A percentile compares a stretch with the other conserved stretches of the same genome.
Evolutionary conservation across 2,797 vertebrate species (phyloP).

Genomic region (Poeciliopsis paucimaculata): DNA sequence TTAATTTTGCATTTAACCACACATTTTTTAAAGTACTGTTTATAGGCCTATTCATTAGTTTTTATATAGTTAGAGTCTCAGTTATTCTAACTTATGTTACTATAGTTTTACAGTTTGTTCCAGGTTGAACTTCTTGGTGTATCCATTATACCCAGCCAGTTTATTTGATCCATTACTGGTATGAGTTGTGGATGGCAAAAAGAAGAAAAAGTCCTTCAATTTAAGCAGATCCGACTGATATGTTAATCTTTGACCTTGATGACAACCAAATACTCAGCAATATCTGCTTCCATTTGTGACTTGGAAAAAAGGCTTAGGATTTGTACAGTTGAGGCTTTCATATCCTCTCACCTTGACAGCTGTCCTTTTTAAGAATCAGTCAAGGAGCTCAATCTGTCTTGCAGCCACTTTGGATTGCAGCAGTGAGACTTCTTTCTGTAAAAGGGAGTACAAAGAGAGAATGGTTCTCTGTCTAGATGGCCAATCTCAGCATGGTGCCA

Average conservation of each 20-base stretch:
- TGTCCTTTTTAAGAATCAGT: constrained; percentile 6
- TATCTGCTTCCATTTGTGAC: neutral
- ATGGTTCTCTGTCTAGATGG: neutral
- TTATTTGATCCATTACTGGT: neutral
- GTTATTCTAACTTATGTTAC: too few relatives aligned
- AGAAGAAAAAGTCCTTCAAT: neutral
- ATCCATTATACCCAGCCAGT: too few relatives aligned
- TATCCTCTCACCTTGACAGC: constrained; percentile 1
- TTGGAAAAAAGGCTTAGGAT: neutral
- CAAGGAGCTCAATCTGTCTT: neutral
- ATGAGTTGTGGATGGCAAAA: neutral
- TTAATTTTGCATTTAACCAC: neutral
- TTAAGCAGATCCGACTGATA: neutral
- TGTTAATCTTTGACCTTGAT: constrained; percentile 1
- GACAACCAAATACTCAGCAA: neutral
- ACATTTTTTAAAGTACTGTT: neutral
- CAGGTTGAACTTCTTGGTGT: neutral
- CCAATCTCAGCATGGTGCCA: neutral
- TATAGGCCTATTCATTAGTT: neutral
- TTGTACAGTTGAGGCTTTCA: neutral
- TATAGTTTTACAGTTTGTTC: neutral
- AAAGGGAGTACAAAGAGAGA: neutral
- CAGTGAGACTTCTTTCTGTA: neutral
- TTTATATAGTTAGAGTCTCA: neutral
- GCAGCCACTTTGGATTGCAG: neutral